Evolutionary conservation across 2,113 vertebrate species (phyloP).

Genomic region (Gasterosteus nipponicus): DNA sequence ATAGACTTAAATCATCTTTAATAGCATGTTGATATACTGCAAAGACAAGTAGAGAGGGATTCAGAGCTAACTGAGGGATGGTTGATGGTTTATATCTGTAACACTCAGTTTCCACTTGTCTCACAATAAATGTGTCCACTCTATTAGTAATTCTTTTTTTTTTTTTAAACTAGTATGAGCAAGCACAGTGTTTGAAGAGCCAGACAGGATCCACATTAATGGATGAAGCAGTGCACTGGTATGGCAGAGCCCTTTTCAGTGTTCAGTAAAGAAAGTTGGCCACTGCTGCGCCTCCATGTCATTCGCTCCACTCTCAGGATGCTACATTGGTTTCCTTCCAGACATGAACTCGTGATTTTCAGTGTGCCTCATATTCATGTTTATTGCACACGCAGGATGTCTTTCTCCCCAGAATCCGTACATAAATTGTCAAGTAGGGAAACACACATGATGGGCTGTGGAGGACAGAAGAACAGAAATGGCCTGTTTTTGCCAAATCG

Average conservation of each 20-base stretch:
- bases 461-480: conserved; percentile 30
- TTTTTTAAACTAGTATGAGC: conserved; percentile 44
- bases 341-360: conserved; percentile 15
- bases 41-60: conserved; percentile 72
- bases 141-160: conserved; percentile 1
- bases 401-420: conserved; percentile 19
- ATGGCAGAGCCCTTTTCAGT: conserved; percentile 76
- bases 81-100: conserved; percentile 49
- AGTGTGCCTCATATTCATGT: conserved; percentile 22
- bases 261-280: conserved; percentile 46
- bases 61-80: conserved; percentile 66
- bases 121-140: conserved; percentile 31
- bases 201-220: conserved; percentile 53
- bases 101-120: conserved; percentile 56
- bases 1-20: conserved; percentile 80
- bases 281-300: conserved; percentile 33
- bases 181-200: conserved; percentile 68
- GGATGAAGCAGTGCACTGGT: conserved; percentile 68
- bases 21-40: conserved; percentile 80
- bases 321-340: conserved; percentile 68
- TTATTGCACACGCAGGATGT: conserved; percentile 34
- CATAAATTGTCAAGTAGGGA: conserved; percentile 35
- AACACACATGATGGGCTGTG: conserved; percentile 23
- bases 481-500: conserved; percentile 12
- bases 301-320: conserved; percentile 57